These are phyloP conservation scores for Pteropus alecto DNA, from an alignment of 2,113 vertebrate species.

Conservation along the genomic window DNA sequence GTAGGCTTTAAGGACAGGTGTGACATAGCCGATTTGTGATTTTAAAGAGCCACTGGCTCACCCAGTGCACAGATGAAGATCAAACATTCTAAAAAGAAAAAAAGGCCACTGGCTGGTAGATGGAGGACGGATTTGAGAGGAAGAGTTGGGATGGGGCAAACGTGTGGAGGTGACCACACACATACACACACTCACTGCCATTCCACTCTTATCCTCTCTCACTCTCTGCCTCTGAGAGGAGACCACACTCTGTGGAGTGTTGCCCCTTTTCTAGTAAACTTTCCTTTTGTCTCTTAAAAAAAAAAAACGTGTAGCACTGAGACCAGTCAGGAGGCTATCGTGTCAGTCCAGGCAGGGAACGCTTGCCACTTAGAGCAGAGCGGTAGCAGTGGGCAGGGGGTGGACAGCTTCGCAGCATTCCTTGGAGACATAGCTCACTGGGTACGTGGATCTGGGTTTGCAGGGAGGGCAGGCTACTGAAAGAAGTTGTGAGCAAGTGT, in stretches of 20 bases:
- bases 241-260: too few species aligned
- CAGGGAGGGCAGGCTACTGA: neutral
- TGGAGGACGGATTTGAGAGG: neutral
- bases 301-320: too few species aligned
- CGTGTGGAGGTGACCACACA: neutral
- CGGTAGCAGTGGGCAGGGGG: too few species aligned
- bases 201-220: too few species aligned
- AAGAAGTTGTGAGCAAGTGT: neutral
- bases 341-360: neutral
- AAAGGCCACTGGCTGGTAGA: neutral
- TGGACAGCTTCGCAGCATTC: neutral
- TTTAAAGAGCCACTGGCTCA: neutral
- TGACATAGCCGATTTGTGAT: neutral
- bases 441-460: neutral
- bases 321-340: neutral
- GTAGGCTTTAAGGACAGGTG: neutral
- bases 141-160: neutral
- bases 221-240: neutral
- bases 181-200: too few species aligned
- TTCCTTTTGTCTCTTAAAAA: too few species aligned
- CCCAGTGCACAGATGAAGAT: too few species aligned
- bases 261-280: too few species aligned
- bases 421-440: too few species aligned
- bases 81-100: too few species aligned
- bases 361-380: neutral